Base-by-base conservation (phyloP, 2,113 vertebrate species). In the Hyaena hyaena region DNA sequence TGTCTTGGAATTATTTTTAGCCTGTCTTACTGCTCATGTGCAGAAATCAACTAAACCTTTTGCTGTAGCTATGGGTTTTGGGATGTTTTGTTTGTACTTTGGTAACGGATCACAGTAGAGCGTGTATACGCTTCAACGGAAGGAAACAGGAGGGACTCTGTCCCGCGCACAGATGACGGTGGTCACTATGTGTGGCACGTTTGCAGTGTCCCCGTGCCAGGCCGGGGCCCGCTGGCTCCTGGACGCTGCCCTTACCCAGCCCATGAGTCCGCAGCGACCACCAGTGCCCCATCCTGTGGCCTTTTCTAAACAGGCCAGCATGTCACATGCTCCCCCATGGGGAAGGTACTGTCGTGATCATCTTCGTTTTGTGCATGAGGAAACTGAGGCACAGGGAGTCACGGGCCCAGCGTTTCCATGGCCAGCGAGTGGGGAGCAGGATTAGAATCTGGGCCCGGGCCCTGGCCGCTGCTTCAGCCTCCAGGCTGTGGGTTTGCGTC, bases 401-500 rank as follows among this genome's bases (percentile, higher is more conserved):
- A 21, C 10, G 4, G 23, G 50, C 26, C 61, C 48, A 3, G 31
- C 24, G 2, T 23, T 26, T 50, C 23, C 16, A 1, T 0, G 23
- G 35, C 65, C 24, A 2, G 48, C 9, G 0, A 1, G 16, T n/a
- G 31, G 39, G 53, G 23, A 84, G 48, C 39, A 33, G 66, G 55
- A 50, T 16, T 55, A 14, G 26, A 12, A 2, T 24, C 53, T 0
- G 8, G 68, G 31, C 7, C 9, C 66, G 63, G 76, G 63, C 23
- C 80, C 28, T 50, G 4, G 0, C 14, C 65, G 0, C 1, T 16
- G 26, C 33, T 80, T 21, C 5, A 1, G 50, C 69, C 28, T 0
- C 43, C 50, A 23, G 9, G 7, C 12, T 16, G 53, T 17, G 85
- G 15, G 28, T 1, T 10, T 8, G 28, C 4, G 0, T 16, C 1